Evolutionary conservation across 2,113 vertebrate genomes (phyloP).

Genomic region (Corvus hawaiiensis): DNA sequence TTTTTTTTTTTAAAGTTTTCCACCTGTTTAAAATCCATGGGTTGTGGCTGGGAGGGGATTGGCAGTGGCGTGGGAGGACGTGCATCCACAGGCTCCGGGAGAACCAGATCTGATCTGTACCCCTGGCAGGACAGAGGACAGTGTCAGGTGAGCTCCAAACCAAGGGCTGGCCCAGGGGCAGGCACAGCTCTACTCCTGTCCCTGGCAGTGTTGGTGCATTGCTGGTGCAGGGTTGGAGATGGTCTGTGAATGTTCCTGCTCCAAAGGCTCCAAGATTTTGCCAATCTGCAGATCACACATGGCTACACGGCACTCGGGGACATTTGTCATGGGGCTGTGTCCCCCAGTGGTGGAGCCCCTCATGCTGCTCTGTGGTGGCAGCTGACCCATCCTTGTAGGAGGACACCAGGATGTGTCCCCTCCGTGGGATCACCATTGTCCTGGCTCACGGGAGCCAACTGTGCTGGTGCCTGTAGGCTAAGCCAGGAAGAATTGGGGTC

Average conservation of each 20-base stretch:
- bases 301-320: no score
- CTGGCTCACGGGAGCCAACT: no score
- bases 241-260: background rate
- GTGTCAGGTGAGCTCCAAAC: background rate
- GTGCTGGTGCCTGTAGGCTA: no score
- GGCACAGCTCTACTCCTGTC: background rate
- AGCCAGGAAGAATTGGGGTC: no score
- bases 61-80: background rate
- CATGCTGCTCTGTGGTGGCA: no score
- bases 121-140: background rate
- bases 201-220: no score
- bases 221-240: background rate
- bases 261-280: background rate
- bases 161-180: background rate
- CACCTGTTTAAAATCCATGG: background rate
- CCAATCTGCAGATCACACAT: background rate
- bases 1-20: background rate
- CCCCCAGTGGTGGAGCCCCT: no score
- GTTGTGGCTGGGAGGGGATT: background rate
- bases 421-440: no score
- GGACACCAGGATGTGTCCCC: no score
- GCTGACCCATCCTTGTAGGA: no score
- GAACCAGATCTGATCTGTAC: background rate
- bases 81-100: accelerated
- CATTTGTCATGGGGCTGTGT: no score